Conservation (phyloP, 2,797 vertebrate species). For the Microhierax caerulescens region DNA sequence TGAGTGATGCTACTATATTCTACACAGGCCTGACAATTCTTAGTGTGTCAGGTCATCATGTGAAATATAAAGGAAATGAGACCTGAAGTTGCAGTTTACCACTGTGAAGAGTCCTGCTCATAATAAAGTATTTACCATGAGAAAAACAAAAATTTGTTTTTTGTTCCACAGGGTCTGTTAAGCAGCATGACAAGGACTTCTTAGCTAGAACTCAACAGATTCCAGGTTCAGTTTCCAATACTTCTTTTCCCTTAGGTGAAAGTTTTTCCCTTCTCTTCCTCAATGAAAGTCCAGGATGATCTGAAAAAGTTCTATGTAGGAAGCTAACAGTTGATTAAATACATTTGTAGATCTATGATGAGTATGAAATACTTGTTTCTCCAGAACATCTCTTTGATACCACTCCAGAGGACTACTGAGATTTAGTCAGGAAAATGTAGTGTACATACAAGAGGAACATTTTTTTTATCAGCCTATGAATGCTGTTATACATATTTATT, state of each 20-base stretch:
- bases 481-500: background rate
- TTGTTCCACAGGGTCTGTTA: background rate
- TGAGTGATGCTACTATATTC: background rate
- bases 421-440: background rate
- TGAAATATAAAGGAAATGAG: constrained; percentile 14
- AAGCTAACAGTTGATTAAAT: background rate
- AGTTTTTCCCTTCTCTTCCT: background rate
- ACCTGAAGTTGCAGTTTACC: constrained; percentile 22
- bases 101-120: background rate
- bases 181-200: background rate
- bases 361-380: background rate
- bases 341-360: background rate
- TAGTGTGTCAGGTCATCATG: background rate
- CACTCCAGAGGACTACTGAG: background rate
- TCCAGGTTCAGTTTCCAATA: background rate
- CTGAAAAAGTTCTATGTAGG: background rate
- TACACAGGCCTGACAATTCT: background rate
- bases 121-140: background rate
- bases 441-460: background rate
- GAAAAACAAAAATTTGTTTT: background rate
- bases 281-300: background rate
- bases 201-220: background rate
- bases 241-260: background rate
- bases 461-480: background rate
- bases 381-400: background rate